Evolutionary conservation across 2,113 vertebrate genomes (phyloP).

Genomic region (Nycticryphes semicollaris): DNA sequence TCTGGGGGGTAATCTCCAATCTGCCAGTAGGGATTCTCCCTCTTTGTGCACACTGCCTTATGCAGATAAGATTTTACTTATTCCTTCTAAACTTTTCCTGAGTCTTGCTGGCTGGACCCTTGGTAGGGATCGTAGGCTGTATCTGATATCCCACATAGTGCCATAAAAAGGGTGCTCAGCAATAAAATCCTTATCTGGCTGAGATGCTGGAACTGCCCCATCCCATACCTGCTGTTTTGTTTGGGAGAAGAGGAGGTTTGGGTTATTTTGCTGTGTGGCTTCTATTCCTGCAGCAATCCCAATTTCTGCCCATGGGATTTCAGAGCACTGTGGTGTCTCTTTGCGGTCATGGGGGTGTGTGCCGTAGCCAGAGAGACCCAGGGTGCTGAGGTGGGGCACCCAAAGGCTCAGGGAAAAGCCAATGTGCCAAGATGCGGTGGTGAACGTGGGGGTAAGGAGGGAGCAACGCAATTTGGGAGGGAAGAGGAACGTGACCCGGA

Average conservation of each 20-base stretch:
- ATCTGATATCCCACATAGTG: background rate
- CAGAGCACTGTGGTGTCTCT: background rate
- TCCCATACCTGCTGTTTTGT: background rate
- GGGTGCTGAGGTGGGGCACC: accelerated
- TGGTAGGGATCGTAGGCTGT: background rate
- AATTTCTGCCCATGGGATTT: background rate
- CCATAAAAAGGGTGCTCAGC: background rate
- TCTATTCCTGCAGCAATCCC: background rate
- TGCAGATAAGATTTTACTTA: background rate
- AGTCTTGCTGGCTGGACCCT: background rate
- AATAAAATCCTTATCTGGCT: background rate
- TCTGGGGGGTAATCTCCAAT: background rate
- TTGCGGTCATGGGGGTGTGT: background rate
- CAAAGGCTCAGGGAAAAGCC: background rate
- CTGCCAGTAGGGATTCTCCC: background rate
- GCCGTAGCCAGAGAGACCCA: background rate
- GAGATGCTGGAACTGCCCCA: background rate
- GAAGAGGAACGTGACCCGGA: background rate
- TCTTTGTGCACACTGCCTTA: background rate
- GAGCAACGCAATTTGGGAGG: accelerated
- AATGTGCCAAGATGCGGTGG: background rate
- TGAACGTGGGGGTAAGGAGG: background rate
- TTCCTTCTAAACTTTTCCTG: background rate
- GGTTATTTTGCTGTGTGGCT: background rate
- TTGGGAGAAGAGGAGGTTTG: background rate